Base-by-base conservation (phyloP, 2,888 invertebrate genomes). In the Andrena chrysosceles region DNA sequence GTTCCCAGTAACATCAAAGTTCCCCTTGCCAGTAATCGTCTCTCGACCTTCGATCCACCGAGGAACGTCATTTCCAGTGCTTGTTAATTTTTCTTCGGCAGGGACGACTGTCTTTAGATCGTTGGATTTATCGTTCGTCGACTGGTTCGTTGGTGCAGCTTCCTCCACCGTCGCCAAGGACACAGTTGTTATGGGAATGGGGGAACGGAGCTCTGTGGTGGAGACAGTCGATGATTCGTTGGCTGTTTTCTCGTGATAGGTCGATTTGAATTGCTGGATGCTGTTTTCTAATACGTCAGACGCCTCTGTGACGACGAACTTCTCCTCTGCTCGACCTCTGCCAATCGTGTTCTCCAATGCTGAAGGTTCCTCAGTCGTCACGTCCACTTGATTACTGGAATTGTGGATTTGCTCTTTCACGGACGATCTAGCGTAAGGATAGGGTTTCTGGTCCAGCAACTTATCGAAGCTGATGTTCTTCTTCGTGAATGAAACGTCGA, bases 291-390 rank as follows among this genome's bases (percentile, higher is more conserved):
- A 79, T 16, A 91, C 86, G n/a, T 89, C 88, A 2, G 91, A 91
- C 1, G 92, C 80, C 71, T 92, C 91, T 0, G 91, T 92, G 0
- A 91, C 86, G 10, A 89, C 68, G 8, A 87, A 83, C 59, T 91
- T 89, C 49, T 88, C 88, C n/a, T 89, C 89, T 0, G 85, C 78
- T 3, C 89, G 76, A 0, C 77, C 82, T 35, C 73, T 82, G 1
- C 88, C 90, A 8, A 93, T 93, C 2, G 91, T 92, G 68, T 93
- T 93, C 63, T 92, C 92, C 8, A 87, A 84, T 2, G 91, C 85
- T 0, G 89, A 89, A 0, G 84, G 82, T 62, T 91, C 92, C 29
- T 92, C 88, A 1, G 87, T 89, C 0, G 74, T 69, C 3, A 74
- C 69, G 8, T 73, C 67, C 1, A 73, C 70, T 10, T 73, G 67